Base-by-base conservation (phyloP, 2,888 invertebrate genomes). In the Scaptodrosophila latifasciaeformis region DNA sequence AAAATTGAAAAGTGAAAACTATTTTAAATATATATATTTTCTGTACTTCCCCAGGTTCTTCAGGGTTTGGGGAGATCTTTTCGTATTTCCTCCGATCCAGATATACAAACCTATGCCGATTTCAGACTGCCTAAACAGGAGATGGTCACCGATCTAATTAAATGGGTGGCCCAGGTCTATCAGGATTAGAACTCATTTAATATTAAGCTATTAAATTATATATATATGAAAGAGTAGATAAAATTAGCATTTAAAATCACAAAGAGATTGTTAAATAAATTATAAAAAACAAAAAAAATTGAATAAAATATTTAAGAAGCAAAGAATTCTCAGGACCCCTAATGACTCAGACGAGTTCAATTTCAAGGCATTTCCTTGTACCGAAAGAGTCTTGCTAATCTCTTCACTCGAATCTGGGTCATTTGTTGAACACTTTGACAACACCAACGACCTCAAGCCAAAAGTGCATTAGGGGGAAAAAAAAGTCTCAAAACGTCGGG, bases 21-120 rank as follows among this genome's bases (percentile, higher is more conserved):
- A 13, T 40, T n/a, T 18, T 6, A 7, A 10, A 12, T 17, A 44
- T 19, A 10, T 43, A 24, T 18, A 24, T 39, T 37, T 37, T 48
- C 18, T 45, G 29, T 43, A 2, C 15, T 13, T 27, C 51, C 65
- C 13, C 65, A 92, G 92, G 90, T 90, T 7, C 83, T 92, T 52
- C 91, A 92, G 85, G 92, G 92, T 50, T 90, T 90, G 89, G 92
- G 92, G 0, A 90, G 91, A n/a, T 91, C 93, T 0, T 93, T 93
- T 84, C 88, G 93, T 54, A 91, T 93, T 9, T 89, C 93, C 0
- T 88, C 89, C 0, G 90, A 91, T 27, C 89, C 90, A 52, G 89
- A 91, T 49, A 89, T 92, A 12, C 88, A 90, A 63, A 93, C 93
- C 1, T 90, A 90, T 19, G 93, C 93, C 0, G 92, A 92, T 70